These are phyloP conservation scores for Leptinotarsa rubiginosa DNA, from an alignment of 2,888 invertebrate genomes.

Conservation along the genomic window DNA sequence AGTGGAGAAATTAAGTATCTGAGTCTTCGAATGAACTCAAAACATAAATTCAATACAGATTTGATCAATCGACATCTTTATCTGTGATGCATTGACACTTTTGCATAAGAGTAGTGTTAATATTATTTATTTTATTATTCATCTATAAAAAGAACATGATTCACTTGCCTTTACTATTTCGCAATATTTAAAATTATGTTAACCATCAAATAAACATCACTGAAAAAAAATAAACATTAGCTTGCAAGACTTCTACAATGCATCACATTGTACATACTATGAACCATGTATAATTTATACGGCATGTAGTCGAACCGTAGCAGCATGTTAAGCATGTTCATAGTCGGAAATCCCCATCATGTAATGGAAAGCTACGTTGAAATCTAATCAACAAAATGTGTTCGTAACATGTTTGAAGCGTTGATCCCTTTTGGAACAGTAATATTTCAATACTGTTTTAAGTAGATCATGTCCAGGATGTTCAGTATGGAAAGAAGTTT, in stretches of 20 bases:
- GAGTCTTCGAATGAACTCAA: too few species aligned
- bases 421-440: not conserved
- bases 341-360: slow-evolving; percentile 36
- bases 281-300: not conserved
- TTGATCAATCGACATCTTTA: too few species aligned
- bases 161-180: too few species aligned
- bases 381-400: slow-evolving; percentile 35
- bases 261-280: not conserved
- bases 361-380: slow-evolving; percentile 38
- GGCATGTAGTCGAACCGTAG: slow-evolving; percentile 1
- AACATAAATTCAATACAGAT: too few species aligned
- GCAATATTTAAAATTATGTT: not conserved
- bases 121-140: too few species aligned
- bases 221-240: not conserved
- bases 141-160: too few species aligned
- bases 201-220: not conserved
- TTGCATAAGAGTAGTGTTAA: too few species aligned
- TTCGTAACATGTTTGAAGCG: not conserved
- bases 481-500: too few species aligned
- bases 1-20: too few species aligned
- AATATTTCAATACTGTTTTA: too few species aligned
- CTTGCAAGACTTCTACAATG: not conserved
- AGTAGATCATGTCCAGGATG: too few species aligned
- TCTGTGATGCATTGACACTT: too few species aligned
- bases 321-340: slow-evolving; percentile 27